Base-by-base conservation (phyloP, 2,797 vertebrate species). In the Hippocampus kuda region DNA sequence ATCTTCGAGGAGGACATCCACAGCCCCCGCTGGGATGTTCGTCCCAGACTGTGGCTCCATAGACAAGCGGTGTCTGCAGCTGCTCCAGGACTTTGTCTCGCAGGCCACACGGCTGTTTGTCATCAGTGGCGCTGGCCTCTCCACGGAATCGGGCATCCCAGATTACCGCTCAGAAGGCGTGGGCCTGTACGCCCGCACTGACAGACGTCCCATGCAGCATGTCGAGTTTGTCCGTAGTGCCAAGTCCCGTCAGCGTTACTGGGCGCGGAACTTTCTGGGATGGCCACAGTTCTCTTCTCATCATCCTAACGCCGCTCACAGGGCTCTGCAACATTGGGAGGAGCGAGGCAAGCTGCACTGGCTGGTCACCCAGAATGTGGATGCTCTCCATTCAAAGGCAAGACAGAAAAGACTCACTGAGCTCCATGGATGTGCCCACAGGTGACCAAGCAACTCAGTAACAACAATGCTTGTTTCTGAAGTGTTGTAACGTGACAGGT, bases 301-400 rank as follows among this genome's bases (percentile, higher is more conserved):
- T 70, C 88, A 84, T 80, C 97, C 97, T 0, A 99, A 99, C 82
- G 46, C 68, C 0, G 93, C 94, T 1, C 97, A 99, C 79, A 59
- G 72, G 75, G 85, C 84, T 0, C 83, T 99, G 64, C 89, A 77
- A 72, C 79, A 75, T 53, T 99, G 95, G 96, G 96, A 99, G 80
- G 87, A 84, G 24, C 77, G 72, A 0, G 93, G 92, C 4, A 96
- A 93, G 81, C 76, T 99, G 70, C 90, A 95, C 87, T 99, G 97
- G 97, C 79, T 99, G 85, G 94, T 98, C 75, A 99, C 97, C 0
- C 97, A 99, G 81, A 99, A 99, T 0, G 97, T 99, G 78, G 97
- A 99, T 1, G 93, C 94, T 2, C 90, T 99, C 67, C 97, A 99
- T 76, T 89, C 86, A 61, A 98, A 95, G 77, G 94, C 95, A 0